Evolutionary conservation across 2,797 vertebrate genomes (phyloP), one percentile per base, ranked within the genome.

Genomic region (Notoglanidium macrostoma): DNA sequence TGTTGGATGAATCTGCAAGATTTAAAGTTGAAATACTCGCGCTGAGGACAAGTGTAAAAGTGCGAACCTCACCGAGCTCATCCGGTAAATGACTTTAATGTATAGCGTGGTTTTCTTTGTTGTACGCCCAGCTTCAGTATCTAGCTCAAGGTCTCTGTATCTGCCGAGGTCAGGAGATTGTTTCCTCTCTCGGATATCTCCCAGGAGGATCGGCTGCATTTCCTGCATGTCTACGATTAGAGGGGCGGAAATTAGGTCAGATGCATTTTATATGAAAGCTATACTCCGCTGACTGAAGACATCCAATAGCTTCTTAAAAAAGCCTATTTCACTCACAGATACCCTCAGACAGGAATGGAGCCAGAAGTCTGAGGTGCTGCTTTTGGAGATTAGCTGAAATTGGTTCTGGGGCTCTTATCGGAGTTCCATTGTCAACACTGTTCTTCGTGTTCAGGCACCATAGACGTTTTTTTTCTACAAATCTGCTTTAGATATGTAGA

Each of bases 201-300:
- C 84, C 46, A 3, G 85, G 87, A 90, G 77, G 73, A 86, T 67
- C 49, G 46, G 72, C 84, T 88, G 87, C 86, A 86, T 90, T 90
- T 90, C 90, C 90, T 81, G 84, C 89, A 85, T 84, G 65, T 88
- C 88, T 88, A 76, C 29, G 89, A 90, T 90, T 84, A 87, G 86
- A 78, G 72, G 35, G 79, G 86, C 87, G 86, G 86, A 91, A 91
- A 90, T 89, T 89, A 89, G 90, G 90, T 91, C 90, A 88, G 86
- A 87, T 86, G 84, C 89, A 86, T 91, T 91, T 89, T 89, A 84
- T 87, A 86, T 91, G 86, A 91, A 91, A 86, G 86, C 84, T 89
- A 91, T 88, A 89, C 84, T 87, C 90, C 85, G 87, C 88, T 89
- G 87, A 68, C 72, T 68, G 84, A 84, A 89, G 86, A 81, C 85